Conservation (phyloP, 1,140 invertebrate species). For the Sarcophaga bullata region DNA sequence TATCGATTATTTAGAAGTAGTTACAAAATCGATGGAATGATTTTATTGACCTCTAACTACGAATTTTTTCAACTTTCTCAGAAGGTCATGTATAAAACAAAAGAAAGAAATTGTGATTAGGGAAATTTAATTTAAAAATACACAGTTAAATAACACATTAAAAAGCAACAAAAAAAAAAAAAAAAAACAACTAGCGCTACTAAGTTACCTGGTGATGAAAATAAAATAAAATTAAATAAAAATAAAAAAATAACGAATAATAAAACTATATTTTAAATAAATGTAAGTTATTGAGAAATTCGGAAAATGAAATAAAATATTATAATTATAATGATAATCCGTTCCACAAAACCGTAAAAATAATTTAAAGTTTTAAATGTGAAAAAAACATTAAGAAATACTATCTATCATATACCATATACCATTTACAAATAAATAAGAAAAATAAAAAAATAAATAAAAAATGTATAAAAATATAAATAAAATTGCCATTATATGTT, state of each 20-base stretch:
- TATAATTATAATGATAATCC: neutral
- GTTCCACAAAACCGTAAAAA: neutral
- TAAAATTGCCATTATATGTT: no score
- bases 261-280: neutral
- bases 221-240: neutral
- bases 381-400: no score
- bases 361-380: neutral
- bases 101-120: neutral
- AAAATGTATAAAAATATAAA: no score
- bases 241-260: neutral
- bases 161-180: neutral
- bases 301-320: no score
- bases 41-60: no score
- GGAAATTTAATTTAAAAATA: neutral
- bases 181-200: conserved; percentile 17
- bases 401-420: no score
- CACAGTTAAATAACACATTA: neutral
- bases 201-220: conserved; percentile 23
- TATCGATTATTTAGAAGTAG: no score
- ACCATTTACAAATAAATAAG: no score
- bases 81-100: neutral
- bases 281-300: no score
- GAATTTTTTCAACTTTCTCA: no score
- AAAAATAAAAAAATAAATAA: no score
- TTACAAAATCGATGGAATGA: no score